Evolutionary conservation across 2,888 invertebrate genomes (phyloP), one percentile per base, ranked within the genome.

Genomic region (Nebria salina): DNA sequence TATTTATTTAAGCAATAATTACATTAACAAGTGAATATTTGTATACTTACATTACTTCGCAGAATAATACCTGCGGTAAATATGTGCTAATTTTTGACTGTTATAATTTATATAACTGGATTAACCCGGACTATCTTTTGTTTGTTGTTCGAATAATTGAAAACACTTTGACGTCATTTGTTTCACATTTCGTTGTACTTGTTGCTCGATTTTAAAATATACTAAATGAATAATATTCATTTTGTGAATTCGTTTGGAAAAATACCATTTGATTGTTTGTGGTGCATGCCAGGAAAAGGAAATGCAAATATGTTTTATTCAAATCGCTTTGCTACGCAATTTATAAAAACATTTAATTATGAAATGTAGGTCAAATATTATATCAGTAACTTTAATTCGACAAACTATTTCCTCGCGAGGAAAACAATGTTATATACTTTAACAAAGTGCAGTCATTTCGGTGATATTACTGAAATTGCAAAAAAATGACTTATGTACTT

Each of bases 11-110:
- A 54, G 54, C 7, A 54, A 26, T 72, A 20, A 8, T 25, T 25
- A 9, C n/a, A n/a, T 7, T 68, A 20, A 72, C 11, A 72, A 34
- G 7, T 26, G 6, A 72, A 72, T 72, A 72, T 72, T 72, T 72
- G 68, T 34, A 5, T 34, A 5, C 34, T 9, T 54, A 54, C 2
- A 13, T 54, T 54, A 54, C 13, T 54, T 54, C 54, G 54, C 54
- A 54, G 54, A 54, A 54, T 11, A 11, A 54, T 13, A 54, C 54
- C 2, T 6, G 54, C 3, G 54, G 6, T 54, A 54, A 54, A 54
- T 6, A 54, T 54, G 54, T 54, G 54, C 54, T 54, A 54, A 54
- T 54, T 54, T 11, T 54, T 54, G 54, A 54, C 54, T 11, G 8
- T 2, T 54, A 11, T 54, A 8, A 54, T 11, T 54, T 54, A 11